Base-by-base conservation (phyloP, 1,140 invertebrate genomes). In the Zophobas morio region DNA sequence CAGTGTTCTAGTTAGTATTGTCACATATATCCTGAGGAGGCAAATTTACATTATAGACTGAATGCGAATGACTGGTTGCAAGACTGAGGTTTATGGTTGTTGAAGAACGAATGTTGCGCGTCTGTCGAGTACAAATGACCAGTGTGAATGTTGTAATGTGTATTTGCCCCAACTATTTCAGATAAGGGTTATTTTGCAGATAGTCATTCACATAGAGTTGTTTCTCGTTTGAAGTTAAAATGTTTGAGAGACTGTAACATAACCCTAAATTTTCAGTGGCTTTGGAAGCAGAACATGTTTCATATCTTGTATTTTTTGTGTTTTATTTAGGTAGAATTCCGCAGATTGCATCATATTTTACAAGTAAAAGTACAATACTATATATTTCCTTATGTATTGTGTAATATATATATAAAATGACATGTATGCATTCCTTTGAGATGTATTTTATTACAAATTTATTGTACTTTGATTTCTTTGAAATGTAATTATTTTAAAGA, bases 261-360 rank as follows among this genome's bases (percentile, higher is more conserved):
- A 82, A 77, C 81, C 80, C 76, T 75, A 40, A 78, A 77, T 80
- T 82, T 84, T 78, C 77, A 82, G 82, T 83, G 81, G 76, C 78
- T 82, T 84, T 82, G 79, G 77, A 80, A 80, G 79, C 81, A 84
- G 83, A 80, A 80, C 79, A 81, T 80, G 81, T 84, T 82, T 83
- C 79, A 82, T 83, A 79, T 83, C 74, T 78, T 82, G 79, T 77
- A 79, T 83, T 82, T 20, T 83, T 83, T 81, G 77, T 82, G 76
- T 84, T 84, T 84, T 82, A 82, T 84, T 81, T 82, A 84, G 81
- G 83, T 80, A 80, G 82, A 82, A 82, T 76, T 81, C 82, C 76
- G 57, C 82, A 80, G 72, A 54, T 78, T 81, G 79, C 78, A 80
- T 74, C 78, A 77, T 81, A 76, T 73, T 76, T 76, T 82, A 42